Percentiles rank a stretch among this genome's conserved stretches.
phyloP scores from a whole-genome alignment of 2,113 vertebrate genomes.

The Microcebus ravelobensis region DNA sequence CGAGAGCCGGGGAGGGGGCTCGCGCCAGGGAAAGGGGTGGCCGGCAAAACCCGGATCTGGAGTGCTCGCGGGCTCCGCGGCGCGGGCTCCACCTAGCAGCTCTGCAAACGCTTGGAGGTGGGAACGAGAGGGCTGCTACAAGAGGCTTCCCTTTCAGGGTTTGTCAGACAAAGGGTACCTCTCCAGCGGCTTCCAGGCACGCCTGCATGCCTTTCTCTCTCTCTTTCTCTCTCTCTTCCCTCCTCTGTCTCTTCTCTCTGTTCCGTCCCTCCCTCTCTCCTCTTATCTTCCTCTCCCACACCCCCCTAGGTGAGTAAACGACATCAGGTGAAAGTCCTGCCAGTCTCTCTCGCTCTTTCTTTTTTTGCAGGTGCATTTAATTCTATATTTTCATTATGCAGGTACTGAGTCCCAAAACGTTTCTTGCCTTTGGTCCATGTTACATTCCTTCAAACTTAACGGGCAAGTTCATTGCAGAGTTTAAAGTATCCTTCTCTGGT shows the following conservation, averaged over 20 bases:
- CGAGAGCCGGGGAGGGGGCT: constrained; percentile 67
- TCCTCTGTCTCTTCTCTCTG: fast-evolving
- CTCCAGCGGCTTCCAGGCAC: background rate
- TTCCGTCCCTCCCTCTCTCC: background rate
- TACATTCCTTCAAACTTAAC: constrained; percentile 51
- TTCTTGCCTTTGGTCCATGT: constrained; percentile 22
- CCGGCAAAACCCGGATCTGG: constrained; percentile 83
- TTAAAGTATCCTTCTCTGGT: background rate
- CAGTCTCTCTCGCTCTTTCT: background rate
- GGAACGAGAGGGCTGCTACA: constrained; percentile 9
- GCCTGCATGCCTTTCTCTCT: too few species aligned
- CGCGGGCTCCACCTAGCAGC: constrained; percentile 85
- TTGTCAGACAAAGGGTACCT: constrained; percentile 72
- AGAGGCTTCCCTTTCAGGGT: constrained; percentile 55
- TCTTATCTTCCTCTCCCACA: too few species aligned
- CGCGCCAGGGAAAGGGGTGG: constrained; percentile 19
- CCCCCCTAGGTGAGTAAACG: constrained; percentile 39
- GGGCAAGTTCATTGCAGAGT: constrained; percentile 47
- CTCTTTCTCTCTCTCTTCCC: fast-evolving
- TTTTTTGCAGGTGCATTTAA: background rate
- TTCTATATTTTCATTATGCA: constrained; percentile 10
- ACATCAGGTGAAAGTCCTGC: background rate
- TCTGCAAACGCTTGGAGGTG: constrained; percentile 58
- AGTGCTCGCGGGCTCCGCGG: constrained; percentile 81
- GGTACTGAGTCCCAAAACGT: background rate